phyloP scores from a whole-genome alignment of 2,797 vertebrate genomes.

The Apogon hyalosoma region DNA sequence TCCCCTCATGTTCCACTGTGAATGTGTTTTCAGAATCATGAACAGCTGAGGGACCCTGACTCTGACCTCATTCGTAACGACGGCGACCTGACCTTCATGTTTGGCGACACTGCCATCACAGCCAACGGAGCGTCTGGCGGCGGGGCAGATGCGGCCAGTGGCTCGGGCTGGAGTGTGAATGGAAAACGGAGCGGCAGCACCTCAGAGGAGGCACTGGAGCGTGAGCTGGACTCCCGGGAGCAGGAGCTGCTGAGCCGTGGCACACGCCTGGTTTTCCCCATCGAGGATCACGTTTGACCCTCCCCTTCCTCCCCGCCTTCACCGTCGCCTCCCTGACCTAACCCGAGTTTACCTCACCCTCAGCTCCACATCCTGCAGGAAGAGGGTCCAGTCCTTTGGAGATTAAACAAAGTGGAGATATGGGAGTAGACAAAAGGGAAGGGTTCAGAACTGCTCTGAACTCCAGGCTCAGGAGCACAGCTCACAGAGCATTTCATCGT shows the following conservation, averaged over 20 bases:
- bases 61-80: conserved; percentile 93
- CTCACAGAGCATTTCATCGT: conserved; percentile 50
- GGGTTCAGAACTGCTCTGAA: conserved; percentile 31
- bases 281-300: conserved; percentile 92
- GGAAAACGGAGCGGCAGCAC: conserved; percentile 85
- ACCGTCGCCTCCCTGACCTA: conserved; percentile 19
- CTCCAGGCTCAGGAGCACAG: conserved; percentile 20
- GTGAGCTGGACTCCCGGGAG: conserved; percentile 90
- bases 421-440: conserved; percentile 27
- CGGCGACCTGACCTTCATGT: conserved; percentile 92
- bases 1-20: conserved; percentile 54
- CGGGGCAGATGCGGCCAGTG: conserved; percentile 51
- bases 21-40: conserved; percentile 88
- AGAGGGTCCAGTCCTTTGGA: conserved; percentile 42
- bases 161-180: conserved; percentile 71
- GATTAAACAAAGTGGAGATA: conserved; percentile 50
- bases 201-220: conserved; percentile 93
- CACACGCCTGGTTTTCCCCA: conserved; percentile 94
- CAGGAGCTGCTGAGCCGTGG: conserved; percentile 92
- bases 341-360: conserved; percentile 35
- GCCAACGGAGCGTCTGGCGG: conserved; percentile 92
- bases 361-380: conserved; percentile 45
- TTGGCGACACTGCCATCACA: conserved; percentile 92
- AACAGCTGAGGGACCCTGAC: conserved; percentile 92
- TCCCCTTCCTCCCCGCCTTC: conserved; percentile 10